A percentile compares a stretch with the other conserved stretches of the same genome.
phyloP scores from a whole-genome alignment of 2,888 invertebrate species.

The Cheilosia soror region DNA sequence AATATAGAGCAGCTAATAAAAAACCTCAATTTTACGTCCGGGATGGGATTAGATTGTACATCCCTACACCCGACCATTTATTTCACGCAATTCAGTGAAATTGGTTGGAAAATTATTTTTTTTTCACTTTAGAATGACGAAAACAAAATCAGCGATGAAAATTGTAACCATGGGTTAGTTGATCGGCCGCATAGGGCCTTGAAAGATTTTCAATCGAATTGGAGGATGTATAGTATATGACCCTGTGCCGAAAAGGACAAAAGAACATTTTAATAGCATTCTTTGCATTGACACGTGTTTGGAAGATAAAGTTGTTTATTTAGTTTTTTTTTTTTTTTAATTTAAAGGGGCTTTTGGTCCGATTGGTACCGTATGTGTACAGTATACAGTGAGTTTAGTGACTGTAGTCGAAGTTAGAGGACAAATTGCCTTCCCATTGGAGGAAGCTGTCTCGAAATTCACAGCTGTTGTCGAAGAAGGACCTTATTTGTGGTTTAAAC shows the following conservation, averaged over 20 bases:
- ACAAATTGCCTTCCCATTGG: too few species aligned
- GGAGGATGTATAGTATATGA: conserved; percentile 13
- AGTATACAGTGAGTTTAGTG: too few species aligned
- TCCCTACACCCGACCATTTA: neutral
- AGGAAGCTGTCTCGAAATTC: too few species aligned
- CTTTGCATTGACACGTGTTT: conserved; percentile 9
- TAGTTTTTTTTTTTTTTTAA: neutral
- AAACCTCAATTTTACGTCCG: conserved; percentile 3
- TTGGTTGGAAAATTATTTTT: conserved; percentile 56
- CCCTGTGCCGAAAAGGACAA: neutral
- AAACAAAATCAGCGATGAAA: conserved; percentile 13
- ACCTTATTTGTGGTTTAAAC: too few species aligned
- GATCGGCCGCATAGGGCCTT: conserved; percentile 6
- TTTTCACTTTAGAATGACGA: neutral
- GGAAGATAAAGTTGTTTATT: neutral
- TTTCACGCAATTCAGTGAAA: conserved; percentile 51
- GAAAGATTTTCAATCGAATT: conserved; percentile 33
- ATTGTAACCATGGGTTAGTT: conserved; percentile 22
- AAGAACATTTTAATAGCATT: neutral
- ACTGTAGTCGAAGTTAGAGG: too few species aligned
- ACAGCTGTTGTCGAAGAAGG: too few species aligned
- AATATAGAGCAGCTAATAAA: conserved; percentile 17
- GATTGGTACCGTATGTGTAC: neutral
- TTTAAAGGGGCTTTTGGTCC: neutral
- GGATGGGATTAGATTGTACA: neutral